Evolutionary conservation across 92 coral and sea anemone genomes (phyloP).

Genomic region (Meandrina meandrites): DNA sequence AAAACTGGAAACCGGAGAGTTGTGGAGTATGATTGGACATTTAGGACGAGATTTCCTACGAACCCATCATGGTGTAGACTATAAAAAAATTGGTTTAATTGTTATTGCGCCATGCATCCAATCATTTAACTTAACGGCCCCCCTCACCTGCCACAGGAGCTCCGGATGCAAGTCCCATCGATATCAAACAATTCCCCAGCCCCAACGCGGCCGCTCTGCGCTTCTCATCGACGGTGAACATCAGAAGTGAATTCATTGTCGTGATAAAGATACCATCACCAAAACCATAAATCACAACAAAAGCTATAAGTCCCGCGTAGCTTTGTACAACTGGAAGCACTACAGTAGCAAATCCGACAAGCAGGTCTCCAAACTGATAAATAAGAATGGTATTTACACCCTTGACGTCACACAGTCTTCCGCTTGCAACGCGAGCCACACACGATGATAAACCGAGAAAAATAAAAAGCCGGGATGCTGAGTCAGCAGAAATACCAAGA

Average conservation of each 20-base stretch:
- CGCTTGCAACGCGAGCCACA: conserved; percentile 50
- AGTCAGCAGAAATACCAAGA: conserved; percentile 53
- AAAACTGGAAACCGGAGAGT: too few relatives aligned
- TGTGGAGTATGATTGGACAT: too few relatives aligned
- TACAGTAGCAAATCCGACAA: conserved; percentile 20
- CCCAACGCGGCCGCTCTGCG: conserved; percentile 55
- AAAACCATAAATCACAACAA: conserved; percentile 50
- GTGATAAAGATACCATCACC: conserved; percentile 54
- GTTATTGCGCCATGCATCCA: background rate
- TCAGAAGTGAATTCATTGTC: conserved; percentile 38
- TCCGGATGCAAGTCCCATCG: conserved; percentile 34
- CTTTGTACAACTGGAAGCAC: conserved; percentile 4
- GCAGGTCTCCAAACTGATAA: conserved; percentile 32
- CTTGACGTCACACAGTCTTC: conserved; percentile 56
- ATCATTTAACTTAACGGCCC: too few relatives aligned
- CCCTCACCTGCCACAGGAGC: conserved; percentile 46
- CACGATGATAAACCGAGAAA: conserved; percentile 66
- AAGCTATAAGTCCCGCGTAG: conserved; percentile 40
- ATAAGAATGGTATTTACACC: conserved; percentile 27
- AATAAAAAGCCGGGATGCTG: conserved; percentile 61
- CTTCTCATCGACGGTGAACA: conserved; percentile 46
- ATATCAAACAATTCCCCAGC: conserved; percentile 30
- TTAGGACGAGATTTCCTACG: too few relatives aligned
- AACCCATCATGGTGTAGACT: too few relatives aligned
- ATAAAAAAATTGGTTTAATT: too few relatives aligned